These are phyloP conservation scores for Cotesia typhae DNA, from an alignment of 1,140 invertebrate species.

Conservation along the genomic window DNA sequence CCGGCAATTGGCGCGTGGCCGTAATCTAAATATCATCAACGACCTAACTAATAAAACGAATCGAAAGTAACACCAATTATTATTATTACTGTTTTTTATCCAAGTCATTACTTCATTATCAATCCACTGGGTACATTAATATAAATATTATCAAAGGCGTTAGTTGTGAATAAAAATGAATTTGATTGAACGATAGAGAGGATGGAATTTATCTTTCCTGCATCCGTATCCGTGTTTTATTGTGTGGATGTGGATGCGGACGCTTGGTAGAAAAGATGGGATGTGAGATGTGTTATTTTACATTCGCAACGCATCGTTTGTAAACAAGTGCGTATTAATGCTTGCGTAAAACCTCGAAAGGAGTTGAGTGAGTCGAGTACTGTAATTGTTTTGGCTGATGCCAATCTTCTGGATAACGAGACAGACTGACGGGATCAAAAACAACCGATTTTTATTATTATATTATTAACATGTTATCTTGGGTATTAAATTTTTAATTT, in stretches of 20 bases:
- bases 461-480: constrained; percentile 35
- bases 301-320: constrained; percentile 42
- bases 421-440: constrained; percentile 2
- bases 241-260: background rate
- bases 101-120: background rate
- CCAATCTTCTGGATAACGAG: constrained; percentile 36
- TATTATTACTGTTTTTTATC: constrained; percentile 9
- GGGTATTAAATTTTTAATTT: constrained; percentile 11
- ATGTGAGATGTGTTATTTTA: constrained; percentile 41
- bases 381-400: constrained; percentile 36
- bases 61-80: constrained; percentile 38
- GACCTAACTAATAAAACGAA: constrained; percentile 36
- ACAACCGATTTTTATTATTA: background rate
- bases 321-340: constrained; percentile 37
- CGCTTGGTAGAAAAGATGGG: background rate
- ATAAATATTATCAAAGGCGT: no score
- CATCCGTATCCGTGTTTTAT: background rate
- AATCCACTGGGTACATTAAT: no score
- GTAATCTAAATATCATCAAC: constrained; percentile 44
- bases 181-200: no score
- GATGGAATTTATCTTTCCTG: no score
- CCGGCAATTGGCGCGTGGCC: background rate
- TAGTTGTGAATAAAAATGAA: no score
- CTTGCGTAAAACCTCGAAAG: constrained; percentile 26
- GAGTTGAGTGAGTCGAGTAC: constrained; percentile 21